Percentiles rank a stretch among this genome's conserved stretches.
Conservation (phyloP, 2,888 invertebrate genomes). For the Atethmia centrago region DNA sequence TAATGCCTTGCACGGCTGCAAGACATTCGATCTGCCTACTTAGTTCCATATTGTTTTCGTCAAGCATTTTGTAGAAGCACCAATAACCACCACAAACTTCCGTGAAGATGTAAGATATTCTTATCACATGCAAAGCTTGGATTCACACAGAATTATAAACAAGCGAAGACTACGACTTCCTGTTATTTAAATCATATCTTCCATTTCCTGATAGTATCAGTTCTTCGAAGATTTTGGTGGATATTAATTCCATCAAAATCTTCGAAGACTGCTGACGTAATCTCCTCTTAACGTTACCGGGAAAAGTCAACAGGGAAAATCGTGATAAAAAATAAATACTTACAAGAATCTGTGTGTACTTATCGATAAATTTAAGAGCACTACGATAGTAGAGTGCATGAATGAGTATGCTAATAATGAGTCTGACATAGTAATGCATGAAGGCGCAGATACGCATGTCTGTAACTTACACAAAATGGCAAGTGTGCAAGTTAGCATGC, state of each 20-base stretch:
- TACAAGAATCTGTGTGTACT: constrained; percentile 5
- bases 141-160: constrained; percentile 32
- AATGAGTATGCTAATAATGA: constrained; percentile 48
- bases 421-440: constrained; percentile 20
- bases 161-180: constrained; percentile 27
- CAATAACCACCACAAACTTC: constrained; percentile 13
- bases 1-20: not conserved
- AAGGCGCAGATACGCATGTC: not conserved
- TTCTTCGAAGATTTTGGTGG: no score
- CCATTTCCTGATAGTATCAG: constrained; percentile 7
- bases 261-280: constrained; percentile 1
- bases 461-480: not conserved
- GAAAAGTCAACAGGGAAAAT: constrained; percentile 18
- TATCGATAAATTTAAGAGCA: constrained; percentile 21
- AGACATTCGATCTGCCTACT: no score
- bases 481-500: not conserved
- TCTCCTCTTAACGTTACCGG: constrained; percentile 2
- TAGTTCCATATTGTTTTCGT: not conserved
- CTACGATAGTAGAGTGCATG: constrained; percentile 26
- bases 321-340: constrained; percentile 2
- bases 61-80: constrained; percentile 6
- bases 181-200: constrained; percentile 25
- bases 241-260: constrained; percentile 19
- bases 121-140: not conserved
- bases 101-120: constrained; percentile 11